Base-by-base conservation (phyloP, 2,888 invertebrate species). In the Archips crataeganus region DNA sequence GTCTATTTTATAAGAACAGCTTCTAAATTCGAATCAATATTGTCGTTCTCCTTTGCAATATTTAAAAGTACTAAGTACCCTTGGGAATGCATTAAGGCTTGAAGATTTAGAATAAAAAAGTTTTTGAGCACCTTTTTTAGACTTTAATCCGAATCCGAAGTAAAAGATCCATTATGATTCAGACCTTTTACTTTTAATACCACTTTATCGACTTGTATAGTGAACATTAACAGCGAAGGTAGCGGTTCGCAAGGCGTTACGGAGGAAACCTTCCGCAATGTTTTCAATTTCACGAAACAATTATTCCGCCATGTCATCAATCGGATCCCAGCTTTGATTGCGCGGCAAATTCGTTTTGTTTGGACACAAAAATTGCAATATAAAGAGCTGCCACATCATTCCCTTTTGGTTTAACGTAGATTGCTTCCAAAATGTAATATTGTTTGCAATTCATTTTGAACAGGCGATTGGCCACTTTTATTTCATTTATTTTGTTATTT, bases 321-420 rank as follows among this genome's bases (percentile, higher is more conserved):
- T 94, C 92, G 93, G 94, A 93, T 92, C 90, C 92, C 90, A 90
- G 93, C 92, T 94, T 94, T 94, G 94, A 94, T 94, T 94, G 94
- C 93, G 92, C 91, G 91, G 93, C 93, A 93, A 94, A 94, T 93
- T 94, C 91, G 93, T 93, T 94, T 94, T 94, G 94, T 94, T 94
- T 94, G 92, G 89, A 92, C 90, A 92, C 93, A 94, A 94, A 94
- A 94, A 93, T 94, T 94, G 94, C 94, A 94, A 94, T 94, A 93
- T 93, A 94, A 93, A 94, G 93, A 93, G 93, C 92, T 91, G 92
- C 93, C 94, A 94, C 94, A 94, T 94, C 94, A 94, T 94, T 93
- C 94, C 93, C 92, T 91, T 94, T 93, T 87, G 91, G 93, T 91
- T 93, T 92, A 91, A 91, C 93, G 92, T 94, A 92, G 92, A 94